Base-by-base conservation (phyloP, 2,888 invertebrate genomes). In the Plusia festucae region DNA sequence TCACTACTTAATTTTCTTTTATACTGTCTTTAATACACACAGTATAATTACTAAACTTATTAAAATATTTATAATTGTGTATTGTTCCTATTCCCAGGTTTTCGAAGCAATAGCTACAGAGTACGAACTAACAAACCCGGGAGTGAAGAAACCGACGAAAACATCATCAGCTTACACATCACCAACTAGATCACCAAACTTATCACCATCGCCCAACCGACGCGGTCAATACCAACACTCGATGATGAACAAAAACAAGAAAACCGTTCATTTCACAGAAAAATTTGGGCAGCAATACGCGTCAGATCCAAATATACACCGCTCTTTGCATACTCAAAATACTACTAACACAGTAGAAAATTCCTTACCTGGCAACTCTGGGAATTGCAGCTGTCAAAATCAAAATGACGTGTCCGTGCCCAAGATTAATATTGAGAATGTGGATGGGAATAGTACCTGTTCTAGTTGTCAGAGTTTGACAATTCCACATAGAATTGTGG, bases 101-200 rank as follows among this genome's bases (percentile, higher is more conserved):
- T 94, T 94, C 66, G 94, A 95, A 88, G 93, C 94, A 3, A 94
- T 95, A 71, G 94, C 94, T 53, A 87, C 86, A 7, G 94, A 94
- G 79, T 95, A 94, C 63, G 93, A 94, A 79, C 82, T 95, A 8
- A 94, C 93, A 73, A 88, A 86, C 13, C 76, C 89, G 0, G 72
- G 82, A 1, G 6, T 54, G 16, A 89, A 85, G 67, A 85, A 82
- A 2, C 85, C 85, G 0, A 82, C 77, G 0, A 85, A 90, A 53
- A 83, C 89, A 0, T 62, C 82, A 6, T 93, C 93, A 2, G 91
- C 93, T 0, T 88, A 85, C 54, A 84, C 89, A 0, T 90, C 93
- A 0, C 93, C 93, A 0, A 89, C 86, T 18, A 76, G 90, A 22
- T 92, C 93, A 0, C 93, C 92, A 0, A 89, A 83, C 58, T 72